Percentiles rank a stretch among this genome's conserved stretches.
These are phyloP conservation scores for Triplophysa bombifrons DNA, from an alignment of 2,797 vertebrate genomes.

Conservation along the genomic window DNA sequence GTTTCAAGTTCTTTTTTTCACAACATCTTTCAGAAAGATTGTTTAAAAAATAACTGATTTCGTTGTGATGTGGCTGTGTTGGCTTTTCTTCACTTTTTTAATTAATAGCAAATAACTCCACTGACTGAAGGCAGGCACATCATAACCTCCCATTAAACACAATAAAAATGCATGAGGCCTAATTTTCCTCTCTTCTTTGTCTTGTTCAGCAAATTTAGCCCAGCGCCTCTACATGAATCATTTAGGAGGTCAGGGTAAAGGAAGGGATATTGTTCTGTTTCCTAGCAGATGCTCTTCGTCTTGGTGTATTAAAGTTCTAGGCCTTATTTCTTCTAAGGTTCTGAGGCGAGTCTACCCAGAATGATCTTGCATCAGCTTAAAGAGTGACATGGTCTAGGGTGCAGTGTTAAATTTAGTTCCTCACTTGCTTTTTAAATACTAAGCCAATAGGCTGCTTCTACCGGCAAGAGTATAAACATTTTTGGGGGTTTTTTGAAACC, in stretches of 20 bases:
- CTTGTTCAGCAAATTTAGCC: conserved; percentile 14
- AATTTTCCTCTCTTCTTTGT: background rate
- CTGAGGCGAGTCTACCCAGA: background rate
- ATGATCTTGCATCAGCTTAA: background rate
- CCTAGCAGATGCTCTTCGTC: conserved; percentile 17
- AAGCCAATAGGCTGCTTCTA: background rate
- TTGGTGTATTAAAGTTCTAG: background rate
- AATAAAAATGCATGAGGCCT: conserved; percentile 27
- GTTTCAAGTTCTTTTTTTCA: conserved; percentile 18
- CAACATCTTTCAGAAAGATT: background rate
- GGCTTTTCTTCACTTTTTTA: background rate
- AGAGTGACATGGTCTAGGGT: background rate
- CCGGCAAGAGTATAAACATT: background rate
- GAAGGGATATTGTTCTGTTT: conserved; percentile 44
- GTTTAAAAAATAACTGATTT: too few species aligned
- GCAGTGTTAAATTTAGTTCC: background rate
- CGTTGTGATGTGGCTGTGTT: background rate
- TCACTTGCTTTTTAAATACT: background rate
- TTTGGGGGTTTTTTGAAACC: conserved; percentile 3
- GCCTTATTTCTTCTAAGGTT: background rate
- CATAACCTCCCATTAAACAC: conserved; percentile 20
- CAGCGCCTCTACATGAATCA: background rate
- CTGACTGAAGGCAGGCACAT: background rate
- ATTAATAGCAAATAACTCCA: background rate
- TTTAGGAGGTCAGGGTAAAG: conserved; percentile 32